phyloP scores from a whole-genome alignment of 23 tunicate genomes.

The Styela clava region DNA sequence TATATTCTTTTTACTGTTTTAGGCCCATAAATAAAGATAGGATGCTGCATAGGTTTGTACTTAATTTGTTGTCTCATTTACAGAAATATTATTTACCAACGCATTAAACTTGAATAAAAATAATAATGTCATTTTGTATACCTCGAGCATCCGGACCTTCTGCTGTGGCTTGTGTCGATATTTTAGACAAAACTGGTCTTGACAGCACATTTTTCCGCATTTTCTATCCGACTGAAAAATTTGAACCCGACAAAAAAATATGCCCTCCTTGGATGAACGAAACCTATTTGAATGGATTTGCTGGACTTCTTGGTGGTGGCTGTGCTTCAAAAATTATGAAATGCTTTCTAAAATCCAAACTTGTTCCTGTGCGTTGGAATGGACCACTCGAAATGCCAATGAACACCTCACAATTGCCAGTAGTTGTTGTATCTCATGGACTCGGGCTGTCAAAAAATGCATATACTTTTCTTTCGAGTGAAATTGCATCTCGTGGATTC shows the following conservation, averaged over 20 bases:
- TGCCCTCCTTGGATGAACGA: slow-evolving; percentile 37
- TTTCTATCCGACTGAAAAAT: slow-evolving; percentile 43
- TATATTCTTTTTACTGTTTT: too few species aligned
- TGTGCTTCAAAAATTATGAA: slow-evolving; percentile 16
- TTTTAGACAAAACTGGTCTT: slow-evolving; percentile 44
- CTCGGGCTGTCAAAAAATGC: slow-evolving; percentile 38
- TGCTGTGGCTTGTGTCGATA: slow-evolving; percentile 55
- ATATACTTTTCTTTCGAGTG: slow-evolving; percentile 43
- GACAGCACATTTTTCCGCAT: slow-evolving; percentile 54
- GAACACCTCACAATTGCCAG: slow-evolving; percentile 32
- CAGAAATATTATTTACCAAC: too few species aligned
- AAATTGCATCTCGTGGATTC: slow-evolving; percentile 73
- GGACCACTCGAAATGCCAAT: slow-evolving; percentile 34
- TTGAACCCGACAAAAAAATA: slow-evolving; percentile 6
- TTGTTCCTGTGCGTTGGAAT: slow-evolving; percentile 39
- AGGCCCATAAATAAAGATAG: too few species aligned
- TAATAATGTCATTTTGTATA: neutral
- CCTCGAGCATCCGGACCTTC: slow-evolving; percentile 51
- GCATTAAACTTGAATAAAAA: too few species aligned
- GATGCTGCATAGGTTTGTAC: too few species aligned
- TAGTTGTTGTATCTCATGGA: slow-evolving; percentile 70
- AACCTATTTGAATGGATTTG: slow-evolving; percentile 46
- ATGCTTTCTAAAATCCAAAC: slow-evolving; percentile 30
- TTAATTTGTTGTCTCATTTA: too few species aligned
- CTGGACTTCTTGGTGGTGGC: slow-evolving; percentile 33